Evolutionary conservation across 2,113 vertebrate species (phyloP).

Genomic region (Clupea harengus): DNA sequence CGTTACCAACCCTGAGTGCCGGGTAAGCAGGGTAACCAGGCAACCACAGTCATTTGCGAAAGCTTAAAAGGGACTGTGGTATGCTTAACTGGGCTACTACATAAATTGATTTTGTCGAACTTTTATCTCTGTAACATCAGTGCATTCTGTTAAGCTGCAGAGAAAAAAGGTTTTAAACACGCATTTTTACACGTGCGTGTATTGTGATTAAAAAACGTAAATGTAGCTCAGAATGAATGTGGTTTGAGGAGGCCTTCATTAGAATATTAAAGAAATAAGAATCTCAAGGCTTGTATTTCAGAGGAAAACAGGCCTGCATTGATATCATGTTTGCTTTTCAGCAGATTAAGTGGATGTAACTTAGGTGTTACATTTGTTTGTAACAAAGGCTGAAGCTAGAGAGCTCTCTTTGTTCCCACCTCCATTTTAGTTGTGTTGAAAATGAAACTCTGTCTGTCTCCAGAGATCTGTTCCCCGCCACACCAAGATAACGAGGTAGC

Average conservation of each 20-base stretch:
- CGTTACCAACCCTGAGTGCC: slow-evolving; percentile 19
- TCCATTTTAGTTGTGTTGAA: not conserved
- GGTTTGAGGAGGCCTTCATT: not conserved
- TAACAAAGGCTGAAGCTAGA: slow-evolving; percentile 15
- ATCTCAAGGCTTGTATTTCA: not conserved
- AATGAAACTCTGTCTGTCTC: slow-evolving; percentile 19
- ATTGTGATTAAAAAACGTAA: too few relatives aligned
- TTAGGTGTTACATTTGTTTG: slow-evolving; percentile 22
- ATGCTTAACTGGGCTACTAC: not conserved
- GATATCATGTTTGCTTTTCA: not conserved
- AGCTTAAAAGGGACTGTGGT: not conserved
- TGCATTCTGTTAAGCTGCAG: not conserved
- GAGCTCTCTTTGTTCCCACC: slow-evolving; percentile 1
- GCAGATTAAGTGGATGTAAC: slow-evolving; percentile 34
- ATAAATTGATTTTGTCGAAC: not conserved
- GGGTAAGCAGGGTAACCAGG: slow-evolving; percentile 18
- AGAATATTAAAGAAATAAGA: not conserved
- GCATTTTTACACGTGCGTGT: not conserved
- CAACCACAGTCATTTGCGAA: slow-evolving; percentile 21
- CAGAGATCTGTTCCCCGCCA: not conserved
- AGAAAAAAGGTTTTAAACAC: not conserved
- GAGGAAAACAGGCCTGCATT: not conserved
- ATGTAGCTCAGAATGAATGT: not conserved
- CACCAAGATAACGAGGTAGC: slow-evolving; percentile 15
- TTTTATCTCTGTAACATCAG: not conserved